These are phyloP conservation scores for Chaetops frenatus DNA, from an alignment of 2,113 vertebrate species.

Conservation along the genomic window DNA sequence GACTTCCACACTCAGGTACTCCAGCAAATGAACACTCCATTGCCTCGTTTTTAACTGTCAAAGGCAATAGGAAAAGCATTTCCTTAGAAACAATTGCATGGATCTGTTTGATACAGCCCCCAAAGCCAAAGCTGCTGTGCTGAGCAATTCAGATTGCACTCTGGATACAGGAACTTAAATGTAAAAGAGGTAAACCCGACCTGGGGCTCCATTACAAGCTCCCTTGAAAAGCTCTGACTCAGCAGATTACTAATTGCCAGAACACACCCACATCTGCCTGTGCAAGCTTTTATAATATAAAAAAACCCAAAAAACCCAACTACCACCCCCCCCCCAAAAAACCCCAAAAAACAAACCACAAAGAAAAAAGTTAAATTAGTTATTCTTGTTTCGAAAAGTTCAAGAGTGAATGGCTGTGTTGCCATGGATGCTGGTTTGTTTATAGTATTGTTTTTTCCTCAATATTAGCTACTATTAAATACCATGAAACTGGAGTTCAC, in stretches of 20 bases:
- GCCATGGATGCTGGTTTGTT: constrained; percentile 2
- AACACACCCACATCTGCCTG: background rate
- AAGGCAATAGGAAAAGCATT: background rate
- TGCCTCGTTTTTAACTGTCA: background rate
- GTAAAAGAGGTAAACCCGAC: background rate
- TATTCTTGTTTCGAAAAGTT: constrained; percentile 5
- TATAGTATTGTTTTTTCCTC: background rate
- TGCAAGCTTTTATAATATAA: background rate
- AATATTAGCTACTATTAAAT: background rate
- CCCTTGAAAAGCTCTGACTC: constrained; percentile 1
- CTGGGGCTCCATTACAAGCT: background rate
- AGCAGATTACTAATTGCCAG: constrained; percentile 22
- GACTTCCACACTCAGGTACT: background rate
- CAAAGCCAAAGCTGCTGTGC: background rate
- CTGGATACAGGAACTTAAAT: background rate
- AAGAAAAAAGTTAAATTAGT: background rate
- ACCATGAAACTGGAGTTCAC: background rate
- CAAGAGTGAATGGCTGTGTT: background rate
- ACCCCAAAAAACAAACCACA: background rate
- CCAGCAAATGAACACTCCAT: background rate
- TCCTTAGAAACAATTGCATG: background rate
- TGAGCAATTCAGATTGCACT: background rate
- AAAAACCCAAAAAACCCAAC: background rate
- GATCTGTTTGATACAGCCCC: background rate
- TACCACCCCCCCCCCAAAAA: too few relatives aligned